Conservation (phyloP, 1,140 invertebrate species). For the Choristoneura fumiferana region DNA sequence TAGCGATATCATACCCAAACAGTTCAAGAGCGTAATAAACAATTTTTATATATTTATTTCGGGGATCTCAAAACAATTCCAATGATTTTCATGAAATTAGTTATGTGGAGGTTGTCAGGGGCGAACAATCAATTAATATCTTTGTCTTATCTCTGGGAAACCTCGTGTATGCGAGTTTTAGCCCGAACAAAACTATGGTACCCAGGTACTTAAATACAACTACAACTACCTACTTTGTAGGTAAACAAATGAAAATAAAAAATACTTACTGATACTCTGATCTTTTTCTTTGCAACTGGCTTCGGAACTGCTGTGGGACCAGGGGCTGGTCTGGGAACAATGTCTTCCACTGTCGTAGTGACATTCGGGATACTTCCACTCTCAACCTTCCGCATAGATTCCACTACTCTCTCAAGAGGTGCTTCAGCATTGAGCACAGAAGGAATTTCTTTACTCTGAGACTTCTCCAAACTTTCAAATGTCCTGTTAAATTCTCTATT, state of each 20-base stretch:
- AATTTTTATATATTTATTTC: too few relatives aligned
- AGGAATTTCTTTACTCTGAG: conserved; percentile 31
- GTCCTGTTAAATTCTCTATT: conserved; percentile 70
- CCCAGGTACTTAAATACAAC: conserved; percentile 25
- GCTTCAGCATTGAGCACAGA: conserved; percentile 21
- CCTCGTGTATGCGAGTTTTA: too few relatives aligned
- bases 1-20: too few relatives aligned
- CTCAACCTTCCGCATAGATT: not conserved
- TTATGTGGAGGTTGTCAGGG: too few relatives aligned
- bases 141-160: too few relatives aligned
- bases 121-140: too few relatives aligned
- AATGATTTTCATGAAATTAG: too few relatives aligned
- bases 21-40: too few relatives aligned
- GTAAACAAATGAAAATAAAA: not conserved
- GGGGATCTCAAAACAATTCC: too few relatives aligned
- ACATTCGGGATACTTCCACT: not conserved
- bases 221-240: conserved; percentile 10
- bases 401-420: conserved; percentile 42
- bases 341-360: not conserved
- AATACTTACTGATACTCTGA: conserved; percentile 56
- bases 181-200: too few relatives aligned
- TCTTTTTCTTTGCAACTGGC: conserved; percentile 65
- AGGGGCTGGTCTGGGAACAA: not conserved
- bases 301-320: conserved; percentile 29
- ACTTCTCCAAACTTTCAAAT: conserved; percentile 60